Conservation (phyloP, 2,113 vertebrate genomes). For the Cynoglossus semilaevis region DNA sequence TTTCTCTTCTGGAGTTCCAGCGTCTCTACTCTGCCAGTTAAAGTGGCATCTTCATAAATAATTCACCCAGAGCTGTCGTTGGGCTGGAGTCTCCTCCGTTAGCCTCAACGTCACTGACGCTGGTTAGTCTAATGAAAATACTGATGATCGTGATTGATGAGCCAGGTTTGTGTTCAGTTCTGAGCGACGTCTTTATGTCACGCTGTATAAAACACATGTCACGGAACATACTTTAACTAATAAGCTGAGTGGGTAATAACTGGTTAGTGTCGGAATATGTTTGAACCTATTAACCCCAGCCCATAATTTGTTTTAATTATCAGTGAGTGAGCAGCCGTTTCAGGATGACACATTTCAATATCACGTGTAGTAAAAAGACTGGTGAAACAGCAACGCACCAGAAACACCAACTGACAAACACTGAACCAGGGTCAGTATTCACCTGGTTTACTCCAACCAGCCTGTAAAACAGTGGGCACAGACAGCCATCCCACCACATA, state of each 20-base stretch:
- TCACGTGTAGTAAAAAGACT: too few species aligned
- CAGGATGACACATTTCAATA: too few species aligned
- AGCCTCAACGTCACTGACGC: conserved; percentile 5
- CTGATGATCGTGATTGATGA: conserved; percentile 30
- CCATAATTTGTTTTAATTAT: neutral
- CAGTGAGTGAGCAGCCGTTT: too few species aligned
- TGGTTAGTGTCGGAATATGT: conserved; percentile 1
- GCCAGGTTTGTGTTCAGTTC: conserved; percentile 17
- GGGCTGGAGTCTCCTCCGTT: neutral
- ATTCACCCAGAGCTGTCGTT: conserved; percentile 3
- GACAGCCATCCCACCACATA: too few species aligned
- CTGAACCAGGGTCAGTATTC: too few species aligned
- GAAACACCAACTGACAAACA: too few species aligned
- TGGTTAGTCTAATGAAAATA: conserved; percentile 34
- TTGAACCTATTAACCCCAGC: conserved; percentile 11
- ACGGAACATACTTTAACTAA: conserved; percentile 16
- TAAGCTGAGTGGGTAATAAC: conserved; percentile 13
- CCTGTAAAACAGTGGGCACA: too few species aligned
- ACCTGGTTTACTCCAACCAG: too few species aligned
- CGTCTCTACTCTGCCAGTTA: conserved; percentile 6
- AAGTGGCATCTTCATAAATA: conserved; percentile 18
- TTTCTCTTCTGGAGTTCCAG: conserved; percentile 1
- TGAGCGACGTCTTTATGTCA: conserved; percentile 19
- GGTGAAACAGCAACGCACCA: too few species aligned
- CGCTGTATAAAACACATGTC: conserved; percentile 34